Percentiles rank a stretch among this genome's conserved stretches.
phyloP scores from a whole-genome alignment of 2,888 invertebrate species.

The Hypselothyrea guttata region DNA sequence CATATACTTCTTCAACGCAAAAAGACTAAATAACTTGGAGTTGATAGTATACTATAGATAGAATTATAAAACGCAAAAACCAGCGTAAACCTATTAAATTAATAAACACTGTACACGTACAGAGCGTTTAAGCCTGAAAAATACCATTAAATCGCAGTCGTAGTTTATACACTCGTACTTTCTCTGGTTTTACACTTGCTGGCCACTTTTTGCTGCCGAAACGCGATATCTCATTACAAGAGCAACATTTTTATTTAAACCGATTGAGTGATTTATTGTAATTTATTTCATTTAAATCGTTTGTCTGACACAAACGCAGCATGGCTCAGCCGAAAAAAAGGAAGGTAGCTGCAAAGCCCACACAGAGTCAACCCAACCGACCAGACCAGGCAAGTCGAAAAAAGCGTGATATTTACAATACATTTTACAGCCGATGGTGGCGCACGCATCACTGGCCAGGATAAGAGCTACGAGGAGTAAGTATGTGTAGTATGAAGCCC shows the following conservation, averaged over 20 bases:
- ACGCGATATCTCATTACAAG: conserved; percentile 69
- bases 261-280: conserved; percentile 77
- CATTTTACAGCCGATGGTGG: conserved; percentile 65
- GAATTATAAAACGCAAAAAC: no score
- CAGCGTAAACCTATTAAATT: no score
- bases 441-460: conserved; percentile 59
- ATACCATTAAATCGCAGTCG: conserved; percentile 5
- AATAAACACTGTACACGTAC: no score
- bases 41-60: no score
- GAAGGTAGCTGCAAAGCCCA: conserved; percentile 15
- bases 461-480: conserved; percentile 16
- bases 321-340: conserved; percentile 32
- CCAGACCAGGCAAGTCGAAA: conserved; percentile 38
- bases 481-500: neutral
- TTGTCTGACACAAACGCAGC: conserved; percentile 63
- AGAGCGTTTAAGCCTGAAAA: neutral
- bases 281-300: conserved; percentile 79
- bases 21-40: no score
- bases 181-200: no score
- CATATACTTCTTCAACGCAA: no score
- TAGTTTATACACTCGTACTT: no score
- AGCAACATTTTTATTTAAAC: conserved; percentile 71
- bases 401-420: conserved; percentile 63
- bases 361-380: conserved; percentile 33
- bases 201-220: conserved; percentile 26